Evolutionary conservation across 1,140 invertebrate species (phyloP).

Genomic region (Oedothorax gibbosus): DNA sequence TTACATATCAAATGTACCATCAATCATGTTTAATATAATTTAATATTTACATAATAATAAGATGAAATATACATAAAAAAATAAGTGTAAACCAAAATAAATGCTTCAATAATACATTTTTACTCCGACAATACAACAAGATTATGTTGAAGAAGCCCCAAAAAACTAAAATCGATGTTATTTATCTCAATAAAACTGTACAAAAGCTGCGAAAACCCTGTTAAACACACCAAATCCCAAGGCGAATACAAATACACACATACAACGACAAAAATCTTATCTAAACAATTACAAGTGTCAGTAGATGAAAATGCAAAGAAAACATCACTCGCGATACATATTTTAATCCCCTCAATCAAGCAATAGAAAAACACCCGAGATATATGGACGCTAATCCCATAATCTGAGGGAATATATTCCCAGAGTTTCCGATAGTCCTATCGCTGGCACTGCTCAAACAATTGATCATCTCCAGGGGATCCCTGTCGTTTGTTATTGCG

Average conservation of each 20-base stretch:
- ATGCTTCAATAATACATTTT: too few relatives aligned
- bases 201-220: too few relatives aligned
- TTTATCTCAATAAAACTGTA: too few relatives aligned
- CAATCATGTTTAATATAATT: too few relatives aligned
- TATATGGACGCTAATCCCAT: constrained; percentile 41
- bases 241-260: not conserved
- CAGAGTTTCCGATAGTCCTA: constrained; percentile 40
- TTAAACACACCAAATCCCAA: too few relatives aligned
- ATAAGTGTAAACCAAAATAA: too few relatives aligned
- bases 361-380: constrained; percentile 41
- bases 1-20: too few relatives aligned
- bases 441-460: constrained; percentile 57
- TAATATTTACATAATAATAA: too few relatives aligned
- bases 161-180: too few relatives aligned
- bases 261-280: constrained; percentile 28
- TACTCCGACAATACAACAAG: too few relatives aligned
- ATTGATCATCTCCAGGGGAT: constrained; percentile 47
- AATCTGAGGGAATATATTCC: constrained; percentile 35
- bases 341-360: constrained; percentile 58
- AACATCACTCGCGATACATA: constrained; percentile 43
- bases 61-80: too few relatives aligned
- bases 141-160: too few relatives aligned
- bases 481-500: constrained; percentile 56
- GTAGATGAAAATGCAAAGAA: constrained; percentile 45
- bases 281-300: constrained; percentile 54